Evolutionary conservation across 2,797 vertebrate genomes (phyloP).

Genomic region (Nyctibius grandis): DNA sequence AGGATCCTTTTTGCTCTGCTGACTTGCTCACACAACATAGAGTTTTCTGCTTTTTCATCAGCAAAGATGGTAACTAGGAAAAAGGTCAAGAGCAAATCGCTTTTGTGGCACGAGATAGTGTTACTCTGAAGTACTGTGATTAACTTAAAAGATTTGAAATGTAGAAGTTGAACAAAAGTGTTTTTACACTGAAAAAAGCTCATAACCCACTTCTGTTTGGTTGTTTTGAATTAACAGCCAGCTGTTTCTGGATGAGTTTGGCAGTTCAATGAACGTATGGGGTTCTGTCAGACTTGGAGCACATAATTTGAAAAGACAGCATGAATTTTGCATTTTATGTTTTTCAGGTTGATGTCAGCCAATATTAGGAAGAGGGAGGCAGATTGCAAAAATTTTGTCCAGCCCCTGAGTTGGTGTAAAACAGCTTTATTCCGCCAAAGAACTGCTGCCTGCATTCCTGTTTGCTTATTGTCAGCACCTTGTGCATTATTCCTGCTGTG

Average conservation of each 20-base stretch:
- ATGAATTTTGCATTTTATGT: neutral
- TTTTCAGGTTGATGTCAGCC: neutral
- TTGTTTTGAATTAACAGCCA: neutral
- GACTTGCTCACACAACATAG: neutral
- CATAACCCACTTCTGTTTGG: neutral
- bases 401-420: neutral
- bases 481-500: neutral
- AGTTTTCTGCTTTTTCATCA: neutral
- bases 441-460: neutral
- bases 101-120: neutral
- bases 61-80: constrained; percentile 26
- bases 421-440: neutral
- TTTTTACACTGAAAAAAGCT: neutral
- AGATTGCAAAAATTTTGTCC: neutral
- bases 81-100: constrained; percentile 37
- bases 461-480: neutral
- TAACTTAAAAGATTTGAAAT: neutral
- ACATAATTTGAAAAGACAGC: neutral
- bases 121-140: neutral
- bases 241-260: neutral
- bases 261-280: neutral
- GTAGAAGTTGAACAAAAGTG: neutral
- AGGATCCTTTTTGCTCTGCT: neutral
- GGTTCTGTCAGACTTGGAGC: neutral
- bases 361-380: neutral